phyloP scores from a whole-genome alignment of 2,113 vertebrate species.

The Melospiza melodia region DNA sequence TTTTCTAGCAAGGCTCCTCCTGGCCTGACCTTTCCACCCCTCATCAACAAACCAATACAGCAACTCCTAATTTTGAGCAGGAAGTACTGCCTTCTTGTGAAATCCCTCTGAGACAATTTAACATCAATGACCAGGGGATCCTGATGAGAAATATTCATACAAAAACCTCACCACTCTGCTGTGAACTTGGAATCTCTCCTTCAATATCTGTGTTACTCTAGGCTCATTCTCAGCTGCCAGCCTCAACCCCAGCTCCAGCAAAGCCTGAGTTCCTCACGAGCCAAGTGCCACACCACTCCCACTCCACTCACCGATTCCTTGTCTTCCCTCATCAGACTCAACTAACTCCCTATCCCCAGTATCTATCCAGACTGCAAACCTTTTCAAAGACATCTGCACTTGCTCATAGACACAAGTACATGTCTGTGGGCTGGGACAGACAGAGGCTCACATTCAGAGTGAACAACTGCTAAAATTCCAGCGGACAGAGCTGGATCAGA shows the following conservation, averaged over 20 bases:
- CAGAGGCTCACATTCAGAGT: not conserved
- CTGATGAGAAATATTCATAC: not conserved
- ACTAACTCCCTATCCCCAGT: no score
- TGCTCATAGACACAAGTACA: not conserved
- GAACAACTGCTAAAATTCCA: not conserved
- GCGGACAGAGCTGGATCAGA: not conserved
- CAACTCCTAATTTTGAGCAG: not conserved
- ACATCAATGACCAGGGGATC: not conserved
- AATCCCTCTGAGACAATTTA: not conserved
- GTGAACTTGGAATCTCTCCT: not conserved
- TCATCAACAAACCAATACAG: not conserved
- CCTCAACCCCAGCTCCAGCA: not conserved
- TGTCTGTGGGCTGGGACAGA: not conserved
- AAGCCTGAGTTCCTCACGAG: rapidly evolving
- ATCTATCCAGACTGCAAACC: not conserved
- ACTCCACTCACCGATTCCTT: not conserved
- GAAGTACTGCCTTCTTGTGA: rapidly evolving
- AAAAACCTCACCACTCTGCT: not conserved
- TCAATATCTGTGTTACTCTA: not conserved
- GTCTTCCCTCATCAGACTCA: rapidly evolving
- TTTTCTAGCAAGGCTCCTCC: not conserved
- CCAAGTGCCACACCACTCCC: not conserved
- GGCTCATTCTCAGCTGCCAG: not conserved
- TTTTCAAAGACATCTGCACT: not conserved
- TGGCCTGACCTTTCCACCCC: not conserved